phyloP scores from a whole-genome alignment of 1,140 invertebrate genomes.

The Lepidurus couesii region DNA sequence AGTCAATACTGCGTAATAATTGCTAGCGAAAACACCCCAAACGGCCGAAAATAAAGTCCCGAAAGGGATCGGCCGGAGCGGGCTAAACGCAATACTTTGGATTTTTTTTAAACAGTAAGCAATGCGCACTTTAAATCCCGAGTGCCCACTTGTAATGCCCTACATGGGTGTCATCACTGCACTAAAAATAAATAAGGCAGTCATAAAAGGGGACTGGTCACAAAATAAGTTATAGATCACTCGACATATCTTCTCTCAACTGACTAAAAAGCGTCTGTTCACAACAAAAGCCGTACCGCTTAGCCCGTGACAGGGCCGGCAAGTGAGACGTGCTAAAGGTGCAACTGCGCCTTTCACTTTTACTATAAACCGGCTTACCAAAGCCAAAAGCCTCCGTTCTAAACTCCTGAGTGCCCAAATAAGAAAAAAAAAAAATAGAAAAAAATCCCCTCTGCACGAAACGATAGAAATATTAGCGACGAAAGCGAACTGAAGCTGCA shows the following conservation, averaged over 20 bases:
- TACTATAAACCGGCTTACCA: constrained; percentile 10
- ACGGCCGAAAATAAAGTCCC: too few species aligned
- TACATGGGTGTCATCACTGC: background rate
- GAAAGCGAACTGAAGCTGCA: too few species aligned
- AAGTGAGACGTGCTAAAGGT: constrained; percentile 8
- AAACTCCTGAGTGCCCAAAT: background rate
- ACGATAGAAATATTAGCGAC: too few species aligned
- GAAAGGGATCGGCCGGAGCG: too few species aligned
- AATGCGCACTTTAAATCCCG: background rate
- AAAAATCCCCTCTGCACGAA: too few species aligned
- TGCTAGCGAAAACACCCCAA: too few species aligned
- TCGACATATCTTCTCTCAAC: background rate
- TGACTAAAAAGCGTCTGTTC: constrained; percentile 16
- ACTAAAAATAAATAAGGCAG: background rate
- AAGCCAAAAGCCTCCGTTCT: background rate
- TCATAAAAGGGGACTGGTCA: background rate
- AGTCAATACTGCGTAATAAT: background rate
- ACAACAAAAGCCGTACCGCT: constrained; percentile 3
- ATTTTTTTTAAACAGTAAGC: too few species aligned
- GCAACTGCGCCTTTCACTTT: constrained; percentile 18
- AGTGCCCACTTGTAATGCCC: background rate
- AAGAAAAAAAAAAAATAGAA: too few species aligned
- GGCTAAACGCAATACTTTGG: too few species aligned
- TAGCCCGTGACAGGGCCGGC: constrained; percentile 1
- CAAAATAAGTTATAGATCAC: background rate